phyloP scores from a whole-genome alignment of 2,797 vertebrate genomes.

The Psittacula derbiana region DNA sequence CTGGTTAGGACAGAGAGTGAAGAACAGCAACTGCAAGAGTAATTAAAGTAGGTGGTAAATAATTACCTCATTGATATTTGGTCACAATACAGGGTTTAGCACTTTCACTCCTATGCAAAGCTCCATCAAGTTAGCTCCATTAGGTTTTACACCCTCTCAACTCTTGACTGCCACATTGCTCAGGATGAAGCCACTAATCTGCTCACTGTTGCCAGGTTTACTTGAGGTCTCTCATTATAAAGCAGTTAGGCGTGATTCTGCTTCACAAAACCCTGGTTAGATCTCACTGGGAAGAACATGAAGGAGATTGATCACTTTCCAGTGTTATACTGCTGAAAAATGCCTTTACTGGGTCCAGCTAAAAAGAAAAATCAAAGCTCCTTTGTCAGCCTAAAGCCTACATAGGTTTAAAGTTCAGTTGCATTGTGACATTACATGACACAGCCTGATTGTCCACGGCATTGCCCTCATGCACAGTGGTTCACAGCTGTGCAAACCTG shows the following conservation, averaged over 20 bases:
- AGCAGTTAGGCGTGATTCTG: not conserved
- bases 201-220: not conserved
- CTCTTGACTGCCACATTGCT: not conserved
- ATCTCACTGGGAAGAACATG: not conserved
- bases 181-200: not conserved
- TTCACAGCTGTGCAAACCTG: not conserved
- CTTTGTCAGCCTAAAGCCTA: not conserved
- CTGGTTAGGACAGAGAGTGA: not conserved
- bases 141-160: not conserved
- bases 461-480: accelerated
- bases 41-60: not conserved
- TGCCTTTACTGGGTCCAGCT: not conserved
- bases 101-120: not conserved
- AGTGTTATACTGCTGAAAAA: not conserved
- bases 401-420: not conserved
- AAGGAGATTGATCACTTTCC: not conserved
- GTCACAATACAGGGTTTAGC: not conserved
- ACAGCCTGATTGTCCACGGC: not conserved
- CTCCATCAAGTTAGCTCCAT: not conserved
- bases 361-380: not conserved
- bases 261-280: not conserved
- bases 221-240: not conserved
- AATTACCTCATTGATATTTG: not conserved
- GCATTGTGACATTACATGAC: not conserved
- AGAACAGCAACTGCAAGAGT: not conserved